Percentiles rank a stretch among this genome's conserved stretches.
Evolutionary conservation across 1,140 invertebrate species (phyloP).

Genomic region (Caenorhabditis latens): DNA sequence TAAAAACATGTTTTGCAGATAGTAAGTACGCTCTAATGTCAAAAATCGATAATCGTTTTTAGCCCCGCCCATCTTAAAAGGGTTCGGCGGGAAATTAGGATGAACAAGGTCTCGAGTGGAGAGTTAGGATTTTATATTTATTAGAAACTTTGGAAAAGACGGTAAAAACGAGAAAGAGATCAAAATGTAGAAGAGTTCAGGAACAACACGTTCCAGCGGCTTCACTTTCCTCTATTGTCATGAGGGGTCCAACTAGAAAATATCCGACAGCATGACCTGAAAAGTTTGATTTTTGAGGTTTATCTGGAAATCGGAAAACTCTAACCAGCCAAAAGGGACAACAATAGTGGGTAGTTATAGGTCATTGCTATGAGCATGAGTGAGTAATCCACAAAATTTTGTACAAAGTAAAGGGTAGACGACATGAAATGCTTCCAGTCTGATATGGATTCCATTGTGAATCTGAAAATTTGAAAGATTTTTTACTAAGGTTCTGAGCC

Average conservation of each 20-base stretch:
- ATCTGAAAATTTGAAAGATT: neutral
- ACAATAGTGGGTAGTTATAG: constrained; percentile 64
- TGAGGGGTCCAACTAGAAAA: constrained; percentile 62
- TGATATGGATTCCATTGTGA: neutral
- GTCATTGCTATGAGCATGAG: constrained; percentile 68
- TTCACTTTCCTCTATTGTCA: constrained; percentile 21
- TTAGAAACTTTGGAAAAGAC: neutral
- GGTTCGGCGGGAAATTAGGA: no score
- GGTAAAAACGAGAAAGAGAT: neutral
- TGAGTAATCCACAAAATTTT: constrained; percentile 63
- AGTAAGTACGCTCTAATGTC: no score
- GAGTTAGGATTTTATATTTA: neutral
- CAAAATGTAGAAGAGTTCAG: neutral
- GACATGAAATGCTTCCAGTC: constrained; percentile 9
- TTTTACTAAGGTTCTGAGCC: neutral
- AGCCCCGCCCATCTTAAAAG: no score
- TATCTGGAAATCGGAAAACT: neutral
- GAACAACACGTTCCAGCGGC: constrained; percentile 36
- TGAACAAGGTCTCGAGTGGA: neutral
- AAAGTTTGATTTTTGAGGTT: neutral
- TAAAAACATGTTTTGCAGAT: no score
- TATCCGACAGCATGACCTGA: constrained; percentile 63
- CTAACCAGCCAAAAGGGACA: constrained; percentile 48
- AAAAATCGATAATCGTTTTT: no score
- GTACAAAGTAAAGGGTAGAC: constrained; percentile 59